Conservation (phyloP, 1,140 invertebrate species). For the Calliphora vicina region DNA sequence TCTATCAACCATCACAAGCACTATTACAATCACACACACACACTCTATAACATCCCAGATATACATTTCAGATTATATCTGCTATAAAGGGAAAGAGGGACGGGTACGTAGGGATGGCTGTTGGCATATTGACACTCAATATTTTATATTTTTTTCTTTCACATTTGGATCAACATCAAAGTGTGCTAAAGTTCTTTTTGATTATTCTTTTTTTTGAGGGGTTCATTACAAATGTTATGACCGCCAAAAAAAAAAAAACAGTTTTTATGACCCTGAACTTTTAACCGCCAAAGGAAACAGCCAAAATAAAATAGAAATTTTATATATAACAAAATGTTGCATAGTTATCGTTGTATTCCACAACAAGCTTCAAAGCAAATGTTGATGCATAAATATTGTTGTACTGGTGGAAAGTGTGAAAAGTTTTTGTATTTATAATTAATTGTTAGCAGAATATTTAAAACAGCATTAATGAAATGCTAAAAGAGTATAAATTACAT, state of each 20-base stretch:
- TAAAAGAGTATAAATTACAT: no score
- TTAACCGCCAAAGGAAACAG: not conserved
- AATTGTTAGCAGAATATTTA: no score
- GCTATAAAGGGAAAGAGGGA: not conserved
- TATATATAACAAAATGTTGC: no score
- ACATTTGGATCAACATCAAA: not conserved
- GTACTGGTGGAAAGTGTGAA: no score
- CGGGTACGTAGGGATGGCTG: not conserved
- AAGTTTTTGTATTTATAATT: no score
- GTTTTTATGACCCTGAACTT: constrained; percentile 8
- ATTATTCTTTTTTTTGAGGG: not conserved
- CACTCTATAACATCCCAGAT: no score
- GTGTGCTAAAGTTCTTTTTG: not conserved
- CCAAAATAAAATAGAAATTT: no score
- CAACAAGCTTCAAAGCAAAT: no score
- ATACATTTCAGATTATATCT: not conserved
- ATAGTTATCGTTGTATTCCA: no score
- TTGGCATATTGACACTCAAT: not conserved
- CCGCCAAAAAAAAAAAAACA: not conserved
- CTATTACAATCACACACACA: not conserved
- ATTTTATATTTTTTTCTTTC: not conserved
- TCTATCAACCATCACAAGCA: not conserved
- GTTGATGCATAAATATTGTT: no score
- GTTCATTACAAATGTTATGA: not conserved
- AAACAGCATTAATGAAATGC: no score